Conservation (phyloP, 2,113 vertebrate genomes). For the Mirounga angustirostris region DNA sequence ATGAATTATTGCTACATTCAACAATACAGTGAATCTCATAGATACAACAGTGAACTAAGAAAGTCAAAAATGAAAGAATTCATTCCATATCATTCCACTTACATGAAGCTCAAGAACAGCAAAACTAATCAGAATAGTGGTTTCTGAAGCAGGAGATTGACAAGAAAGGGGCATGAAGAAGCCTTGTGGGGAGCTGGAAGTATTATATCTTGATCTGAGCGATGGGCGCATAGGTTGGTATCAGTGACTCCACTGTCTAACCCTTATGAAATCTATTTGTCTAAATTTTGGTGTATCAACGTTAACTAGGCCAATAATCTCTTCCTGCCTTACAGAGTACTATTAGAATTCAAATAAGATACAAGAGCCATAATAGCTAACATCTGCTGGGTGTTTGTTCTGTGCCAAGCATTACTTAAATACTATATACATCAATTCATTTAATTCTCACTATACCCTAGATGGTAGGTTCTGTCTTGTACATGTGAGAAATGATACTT, state of each 20-base stretch:
- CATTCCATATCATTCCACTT: background rate
- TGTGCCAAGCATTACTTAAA: background rate
- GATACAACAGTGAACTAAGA: background rate
- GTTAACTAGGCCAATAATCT: background rate
- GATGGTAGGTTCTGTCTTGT: background rate
- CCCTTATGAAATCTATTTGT: background rate
- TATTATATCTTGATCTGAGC: background rate
- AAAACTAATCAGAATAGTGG: background rate
- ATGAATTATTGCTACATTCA: background rate
- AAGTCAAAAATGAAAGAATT: background rate
- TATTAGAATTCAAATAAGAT: background rate
- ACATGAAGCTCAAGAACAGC: background rate
- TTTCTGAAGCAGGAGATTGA: background rate
- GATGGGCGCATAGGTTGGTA: background rate
- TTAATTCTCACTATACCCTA: background rate
- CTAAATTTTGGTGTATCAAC: background rate
- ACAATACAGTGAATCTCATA: background rate
- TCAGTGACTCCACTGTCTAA: background rate
- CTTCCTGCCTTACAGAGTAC: background rate
- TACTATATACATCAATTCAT: background rate
- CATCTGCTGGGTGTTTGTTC: background rate
- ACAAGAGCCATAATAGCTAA: background rate
- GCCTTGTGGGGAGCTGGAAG: background rate
- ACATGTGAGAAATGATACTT: background rate
- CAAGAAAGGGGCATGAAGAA: background rate